These are phyloP conservation scores for Crotophaga sulcirostris DNA, from an alignment of 2,113 vertebrate species.

Conservation along the genomic window DNA sequence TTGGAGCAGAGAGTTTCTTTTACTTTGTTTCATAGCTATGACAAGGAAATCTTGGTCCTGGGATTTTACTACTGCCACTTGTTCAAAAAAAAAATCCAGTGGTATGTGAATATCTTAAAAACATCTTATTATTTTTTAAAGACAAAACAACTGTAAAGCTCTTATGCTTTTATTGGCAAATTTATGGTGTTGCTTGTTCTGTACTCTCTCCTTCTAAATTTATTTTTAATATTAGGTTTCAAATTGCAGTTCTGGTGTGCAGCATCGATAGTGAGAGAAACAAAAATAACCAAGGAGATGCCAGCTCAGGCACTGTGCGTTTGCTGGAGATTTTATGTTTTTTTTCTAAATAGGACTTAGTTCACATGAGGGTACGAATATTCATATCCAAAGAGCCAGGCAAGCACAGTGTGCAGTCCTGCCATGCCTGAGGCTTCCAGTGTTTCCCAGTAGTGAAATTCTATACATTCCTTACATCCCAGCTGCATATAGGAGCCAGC, in stretches of 20 bases:
- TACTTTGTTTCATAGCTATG: neutral
- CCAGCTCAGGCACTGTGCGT: neutral
- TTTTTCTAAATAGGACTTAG: neutral
- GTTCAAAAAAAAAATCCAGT: neutral
- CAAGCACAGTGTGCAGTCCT: neutral
- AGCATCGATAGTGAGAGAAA: neutral
- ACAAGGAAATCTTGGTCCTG: neutral
- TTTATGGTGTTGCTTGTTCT: neutral
- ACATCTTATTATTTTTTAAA: neutral
- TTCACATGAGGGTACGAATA: neutral
- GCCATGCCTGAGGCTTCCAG: neutral
- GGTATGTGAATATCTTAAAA: neutral
- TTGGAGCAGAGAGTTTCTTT: conserved; percentile 6
- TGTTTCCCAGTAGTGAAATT: conserved; percentile 19
- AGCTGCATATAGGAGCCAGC: neutral
- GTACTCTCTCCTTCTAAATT: conserved; percentile 19
- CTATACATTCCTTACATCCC: conserved; percentile 17
- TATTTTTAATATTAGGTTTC: conserved; percentile 31
- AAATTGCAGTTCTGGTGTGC: neutral
- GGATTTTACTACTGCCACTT: neutral
- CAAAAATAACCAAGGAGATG: neutral
- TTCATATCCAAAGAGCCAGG: neutral
- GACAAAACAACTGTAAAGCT: neutral
- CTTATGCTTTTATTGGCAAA: neutral
- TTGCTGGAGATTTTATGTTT: neutral